Evolutionary conservation across 2,888 invertebrate species (phyloP).

Genomic region (Hypomecis punctinalis): DNA sequence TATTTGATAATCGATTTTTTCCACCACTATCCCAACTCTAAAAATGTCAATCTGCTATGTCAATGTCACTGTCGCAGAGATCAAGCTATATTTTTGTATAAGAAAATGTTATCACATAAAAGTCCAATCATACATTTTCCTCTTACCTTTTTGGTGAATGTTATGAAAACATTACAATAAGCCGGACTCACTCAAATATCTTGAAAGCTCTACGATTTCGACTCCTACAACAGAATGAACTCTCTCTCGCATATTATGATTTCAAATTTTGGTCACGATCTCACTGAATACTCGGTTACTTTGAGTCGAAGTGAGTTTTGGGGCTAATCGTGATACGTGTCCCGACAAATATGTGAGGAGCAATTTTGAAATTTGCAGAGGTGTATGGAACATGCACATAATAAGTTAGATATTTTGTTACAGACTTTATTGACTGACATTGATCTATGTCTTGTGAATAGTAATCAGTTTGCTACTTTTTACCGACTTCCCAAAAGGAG

Average conservation of each 20-base stretch:
- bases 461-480: too few species aligned
- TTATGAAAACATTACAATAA: slow-evolving; percentile 31
- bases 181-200: slow-evolving; percentile 28
- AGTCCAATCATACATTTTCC: neutral
- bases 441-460: too few species aligned
- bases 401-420: neutral
- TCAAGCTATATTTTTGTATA: too few species aligned
- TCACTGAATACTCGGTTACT: slow-evolving; percentile 43
- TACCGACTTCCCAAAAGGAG: too few species aligned
- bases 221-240: slow-evolving; percentile 41
- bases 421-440: too few species aligned
- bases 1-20: too few species aligned
- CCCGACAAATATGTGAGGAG: slow-evolving; percentile 24
- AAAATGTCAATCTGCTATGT: too few species aligned
- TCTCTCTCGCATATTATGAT: slow-evolving; percentile 40
- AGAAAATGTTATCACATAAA: neutral
- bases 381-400: neutral
- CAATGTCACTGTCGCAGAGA: too few species aligned
- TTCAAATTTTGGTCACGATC: slow-evolving; percentile 50
- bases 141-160: slow-evolving; percentile 9
- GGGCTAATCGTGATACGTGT: slow-evolving; percentile 48
- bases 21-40: too few species aligned
- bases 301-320: slow-evolving; percentile 41
- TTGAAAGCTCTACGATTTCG: slow-evolving; percentile 27
- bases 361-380: slow-evolving; percentile 9